Evolutionary conservation across 2,113 vertebrate genomes (phyloP).

Genomic region (Sebastes schlegelii): DNA sequence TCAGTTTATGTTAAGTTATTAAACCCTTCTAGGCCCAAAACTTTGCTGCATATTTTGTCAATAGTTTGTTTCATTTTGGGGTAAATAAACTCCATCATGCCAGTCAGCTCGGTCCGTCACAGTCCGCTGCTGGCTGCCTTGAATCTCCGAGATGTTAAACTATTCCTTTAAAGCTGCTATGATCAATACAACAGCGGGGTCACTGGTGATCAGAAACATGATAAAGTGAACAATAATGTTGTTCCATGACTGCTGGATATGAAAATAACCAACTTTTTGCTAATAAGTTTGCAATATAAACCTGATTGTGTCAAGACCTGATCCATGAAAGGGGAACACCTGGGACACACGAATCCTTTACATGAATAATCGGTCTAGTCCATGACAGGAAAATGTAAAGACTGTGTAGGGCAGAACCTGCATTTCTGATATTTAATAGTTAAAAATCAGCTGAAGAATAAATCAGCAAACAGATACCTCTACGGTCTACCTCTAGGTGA

Average conservation of each 20-base stretch:
- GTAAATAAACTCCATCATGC: background rate
- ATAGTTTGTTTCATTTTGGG: background rate
- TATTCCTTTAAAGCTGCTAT: background rate
- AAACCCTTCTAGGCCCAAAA: too few species aligned
- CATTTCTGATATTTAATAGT: slow-evolving; percentile 4
- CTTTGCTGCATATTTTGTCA: too few species aligned
- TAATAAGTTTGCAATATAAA: background rate
- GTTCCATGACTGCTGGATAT: too few species aligned
- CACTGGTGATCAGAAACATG: background rate
- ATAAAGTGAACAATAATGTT: too few species aligned
- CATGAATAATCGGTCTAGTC: background rate
- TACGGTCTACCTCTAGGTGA: background rate
- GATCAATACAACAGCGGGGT: background rate
- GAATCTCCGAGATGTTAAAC: background rate
- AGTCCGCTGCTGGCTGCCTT: background rate
- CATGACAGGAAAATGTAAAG: background rate
- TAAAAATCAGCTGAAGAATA: background rate
- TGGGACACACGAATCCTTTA: background rate
- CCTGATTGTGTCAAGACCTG: background rate
- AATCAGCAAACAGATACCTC: background rate
- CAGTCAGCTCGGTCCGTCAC: background rate
- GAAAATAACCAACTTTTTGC: too few species aligned
- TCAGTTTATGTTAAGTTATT: too few species aligned
- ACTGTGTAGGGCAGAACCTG: slow-evolving; percentile 5
- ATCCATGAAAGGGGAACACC: background rate